These are phyloP conservation scores for Serrognathus titanus DNA, from an alignment of 2,888 invertebrate genomes.

Conservation along the genomic window DNA sequence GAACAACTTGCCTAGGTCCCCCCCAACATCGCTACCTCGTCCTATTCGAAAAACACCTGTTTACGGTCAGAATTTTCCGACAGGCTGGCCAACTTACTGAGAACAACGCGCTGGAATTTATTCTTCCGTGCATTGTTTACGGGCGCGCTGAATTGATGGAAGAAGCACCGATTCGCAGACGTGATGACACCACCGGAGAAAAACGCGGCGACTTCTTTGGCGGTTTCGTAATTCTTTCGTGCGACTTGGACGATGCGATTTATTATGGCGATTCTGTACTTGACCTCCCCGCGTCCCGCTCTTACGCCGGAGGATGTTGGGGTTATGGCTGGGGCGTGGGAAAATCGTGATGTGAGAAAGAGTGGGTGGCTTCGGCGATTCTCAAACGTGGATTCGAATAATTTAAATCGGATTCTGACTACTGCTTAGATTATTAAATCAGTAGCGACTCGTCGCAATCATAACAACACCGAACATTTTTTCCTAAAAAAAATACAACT, in stretches of 20 bases:
- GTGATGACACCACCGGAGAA: background rate
- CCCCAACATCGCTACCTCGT: constrained; percentile 51
- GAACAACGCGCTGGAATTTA: background rate
- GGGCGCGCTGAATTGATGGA: background rate
- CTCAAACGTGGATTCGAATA: constrained; percentile 53
- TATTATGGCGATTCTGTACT: constrained; percentile 35
- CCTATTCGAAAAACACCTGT: constrained; percentile 78
- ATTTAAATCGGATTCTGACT: constrained; percentile 25
- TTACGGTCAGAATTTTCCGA: constrained; percentile 68
- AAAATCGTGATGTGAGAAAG: constrained; percentile 78
- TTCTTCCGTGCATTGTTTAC: background rate
- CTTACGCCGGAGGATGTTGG: constrained; percentile 59
- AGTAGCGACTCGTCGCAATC: no score
- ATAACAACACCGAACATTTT: no score
- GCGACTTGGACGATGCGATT: constrained; percentile 24
- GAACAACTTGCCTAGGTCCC: constrained; percentile 43
- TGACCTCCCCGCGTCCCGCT: constrained; percentile 20
- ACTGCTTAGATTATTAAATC: background rate
- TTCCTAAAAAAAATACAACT: no score
- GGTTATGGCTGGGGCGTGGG: constrained; percentile 77
- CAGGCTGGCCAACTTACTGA: constrained; percentile 23
- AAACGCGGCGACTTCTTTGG: no score
- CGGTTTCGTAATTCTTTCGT: no score
- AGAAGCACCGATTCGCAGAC: background rate
- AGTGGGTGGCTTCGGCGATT: constrained; percentile 68